Evolutionary conservation across 2,797 vertebrate species (phyloP).

Genomic region (Hoplostethus atlanticus): DNA sequence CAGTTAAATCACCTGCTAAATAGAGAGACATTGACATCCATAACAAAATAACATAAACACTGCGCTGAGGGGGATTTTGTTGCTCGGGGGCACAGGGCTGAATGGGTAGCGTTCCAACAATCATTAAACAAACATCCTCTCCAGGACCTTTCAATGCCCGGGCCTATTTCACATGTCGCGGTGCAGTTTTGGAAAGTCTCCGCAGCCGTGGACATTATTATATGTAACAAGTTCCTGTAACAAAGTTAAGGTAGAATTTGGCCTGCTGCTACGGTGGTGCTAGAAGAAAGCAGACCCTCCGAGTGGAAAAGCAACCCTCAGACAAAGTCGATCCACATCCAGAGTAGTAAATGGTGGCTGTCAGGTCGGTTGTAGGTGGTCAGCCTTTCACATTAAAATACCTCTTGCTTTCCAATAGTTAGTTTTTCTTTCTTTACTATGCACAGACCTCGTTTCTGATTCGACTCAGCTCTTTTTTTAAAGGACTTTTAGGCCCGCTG

Average conservation of each 20-base stretch:
- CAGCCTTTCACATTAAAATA: conserved; percentile 70
- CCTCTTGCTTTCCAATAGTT: conserved; percentile 36
- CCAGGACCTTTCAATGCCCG: conserved; percentile 69
- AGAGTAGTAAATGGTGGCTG: conserved; percentile 69
- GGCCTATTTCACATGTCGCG: conserved; percentile 74
- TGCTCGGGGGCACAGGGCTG: conserved; percentile 63
- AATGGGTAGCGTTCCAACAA: conserved; percentile 76
- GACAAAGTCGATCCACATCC: conserved; percentile 72
- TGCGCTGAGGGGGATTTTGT: conserved; percentile 71
- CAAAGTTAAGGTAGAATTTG: conserved; percentile 75
- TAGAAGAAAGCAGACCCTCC: conserved; percentile 50
- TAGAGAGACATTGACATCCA: conserved; percentile 79
- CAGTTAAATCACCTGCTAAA: conserved; percentile 75
- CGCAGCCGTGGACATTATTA: conserved; percentile 68
- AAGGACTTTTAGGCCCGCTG: conserved; percentile 20
- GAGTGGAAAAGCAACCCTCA: conserved; percentile 64
- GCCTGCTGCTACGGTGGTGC: conserved; percentile 58
- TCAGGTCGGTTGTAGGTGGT: conserved; percentile 76
- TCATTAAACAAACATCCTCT: conserved; percentile 84
- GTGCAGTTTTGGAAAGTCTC: conserved; percentile 79
- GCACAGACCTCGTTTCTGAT: conserved; percentile 46
- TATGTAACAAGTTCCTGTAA: conserved; percentile 80
- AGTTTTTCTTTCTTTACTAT: conserved; percentile 52
- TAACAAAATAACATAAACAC: conserved; percentile 81
- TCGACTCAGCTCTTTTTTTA: conserved; percentile 48